These are phyloP conservation scores for Brachylomia viminalis DNA, from an alignment of 2,888 invertebrate genomes.

Conservation along the genomic window DNA sequence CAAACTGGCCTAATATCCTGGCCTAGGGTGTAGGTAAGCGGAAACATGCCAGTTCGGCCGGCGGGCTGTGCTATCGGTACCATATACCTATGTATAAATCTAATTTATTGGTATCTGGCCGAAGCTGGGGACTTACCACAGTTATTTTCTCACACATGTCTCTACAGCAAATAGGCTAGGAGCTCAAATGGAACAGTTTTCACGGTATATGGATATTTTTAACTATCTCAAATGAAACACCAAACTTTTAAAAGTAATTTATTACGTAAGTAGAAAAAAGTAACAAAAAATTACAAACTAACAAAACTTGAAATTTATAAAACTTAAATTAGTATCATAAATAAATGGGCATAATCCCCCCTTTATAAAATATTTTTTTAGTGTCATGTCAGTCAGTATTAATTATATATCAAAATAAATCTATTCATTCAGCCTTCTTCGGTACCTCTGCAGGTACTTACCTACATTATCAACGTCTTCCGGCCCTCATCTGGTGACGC, in stretches of 20 bases:
- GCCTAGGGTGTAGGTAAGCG: neutral
- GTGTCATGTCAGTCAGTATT: neutral
- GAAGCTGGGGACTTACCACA: no score
- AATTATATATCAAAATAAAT: constrained; percentile 19
- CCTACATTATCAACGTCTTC: neutral
- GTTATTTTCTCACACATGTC: neutral
- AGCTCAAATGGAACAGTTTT: neutral
- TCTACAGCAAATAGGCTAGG: neutral
- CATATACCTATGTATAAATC: neutral
- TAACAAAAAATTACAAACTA: neutral
- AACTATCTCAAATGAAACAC: constrained; percentile 3
- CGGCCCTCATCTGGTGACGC: constrained; percentile 42
- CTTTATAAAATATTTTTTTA: constrained; percentile 23
- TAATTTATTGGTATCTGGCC: no score
- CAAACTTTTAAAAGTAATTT: neutral
- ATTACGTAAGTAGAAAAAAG: neutral
- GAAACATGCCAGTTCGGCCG: neutral
- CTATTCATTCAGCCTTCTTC: neutral
- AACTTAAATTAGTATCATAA: constrained; percentile 29
- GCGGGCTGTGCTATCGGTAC: neutral
- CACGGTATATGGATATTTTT: neutral
- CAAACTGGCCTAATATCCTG: neutral
- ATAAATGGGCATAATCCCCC: constrained; percentile 23
- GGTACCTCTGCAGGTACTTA: neutral
- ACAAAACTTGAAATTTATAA: constrained; percentile 36